A percentile compares a stretch with the other conserved stretches of the same genome.
These are phyloP conservation scores for Leptopilina clavipes DNA, from an alignment of 1,140 invertebrate genomes.

Conservation along the genomic window DNA sequence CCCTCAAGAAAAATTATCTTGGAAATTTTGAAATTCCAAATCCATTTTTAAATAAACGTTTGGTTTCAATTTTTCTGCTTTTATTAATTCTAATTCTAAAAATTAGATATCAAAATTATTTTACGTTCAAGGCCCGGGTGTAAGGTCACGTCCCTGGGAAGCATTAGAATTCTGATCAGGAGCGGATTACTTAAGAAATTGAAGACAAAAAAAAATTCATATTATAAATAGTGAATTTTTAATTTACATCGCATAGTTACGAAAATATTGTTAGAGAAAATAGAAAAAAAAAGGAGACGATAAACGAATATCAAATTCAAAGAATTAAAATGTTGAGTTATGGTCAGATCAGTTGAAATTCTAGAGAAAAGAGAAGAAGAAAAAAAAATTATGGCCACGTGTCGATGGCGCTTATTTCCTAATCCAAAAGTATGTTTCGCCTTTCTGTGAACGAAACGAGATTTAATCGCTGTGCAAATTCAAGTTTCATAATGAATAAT, in stretches of 20 bases:
- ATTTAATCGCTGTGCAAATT: conserved; percentile 20
- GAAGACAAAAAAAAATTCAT: conserved; percentile 1
- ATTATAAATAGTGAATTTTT: background rate
- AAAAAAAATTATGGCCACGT: background rate
- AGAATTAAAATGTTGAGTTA: background rate
- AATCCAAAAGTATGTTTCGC: background rate
- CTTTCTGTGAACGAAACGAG: background rate
- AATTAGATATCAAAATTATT: background rate
- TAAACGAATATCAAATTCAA: background rate
- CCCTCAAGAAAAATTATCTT: too few species aligned
- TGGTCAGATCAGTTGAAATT: background rate
- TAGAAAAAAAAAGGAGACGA: background rate
- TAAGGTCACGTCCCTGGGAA: conserved; percentile 25
- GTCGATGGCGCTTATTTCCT: conserved; percentile 13
- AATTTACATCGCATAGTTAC: background rate
- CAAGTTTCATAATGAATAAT: conserved; percentile 31
- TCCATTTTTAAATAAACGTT: too few species aligned
- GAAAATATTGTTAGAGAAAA: background rate
- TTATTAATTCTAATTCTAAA: too few species aligned
- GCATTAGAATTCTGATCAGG: conserved; percentile 31
- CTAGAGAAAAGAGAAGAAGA: background rate
- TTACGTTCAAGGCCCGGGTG: conserved; percentile 2
- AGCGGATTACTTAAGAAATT: conserved; percentile 4
- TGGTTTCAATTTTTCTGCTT: too few species aligned
- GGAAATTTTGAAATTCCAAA: too few species aligned